Evolutionary conservation across 2,797 vertebrate genomes (phyloP).

Genomic region (Leontocebus nigricollis): DNA sequence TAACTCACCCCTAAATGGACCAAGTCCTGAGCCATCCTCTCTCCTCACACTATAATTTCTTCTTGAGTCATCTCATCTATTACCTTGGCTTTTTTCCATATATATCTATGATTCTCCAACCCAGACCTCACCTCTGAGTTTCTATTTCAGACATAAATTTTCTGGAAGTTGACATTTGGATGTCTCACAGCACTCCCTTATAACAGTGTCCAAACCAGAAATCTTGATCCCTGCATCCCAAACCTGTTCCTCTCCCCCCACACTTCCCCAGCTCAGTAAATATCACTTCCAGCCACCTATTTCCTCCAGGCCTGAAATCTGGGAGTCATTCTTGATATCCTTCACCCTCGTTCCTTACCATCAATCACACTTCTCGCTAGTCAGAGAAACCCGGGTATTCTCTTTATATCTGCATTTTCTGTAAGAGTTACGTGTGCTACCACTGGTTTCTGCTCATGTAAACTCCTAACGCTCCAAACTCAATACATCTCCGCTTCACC

Average conservation of each 20-base stretch:
- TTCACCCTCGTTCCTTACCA: background rate
- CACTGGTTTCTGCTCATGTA: background rate
- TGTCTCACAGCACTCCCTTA: background rate
- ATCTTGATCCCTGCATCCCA: background rate
- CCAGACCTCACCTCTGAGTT: background rate
- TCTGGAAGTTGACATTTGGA: background rate
- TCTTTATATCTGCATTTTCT: background rate
- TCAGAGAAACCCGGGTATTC: background rate
- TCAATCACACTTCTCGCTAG: background rate
- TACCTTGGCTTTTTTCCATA: background rate
- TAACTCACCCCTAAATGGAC: background rate
- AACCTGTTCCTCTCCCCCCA: background rate
- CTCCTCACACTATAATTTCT: background rate
- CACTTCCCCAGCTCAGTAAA: background rate
- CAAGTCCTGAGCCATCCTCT: background rate
- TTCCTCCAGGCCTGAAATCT: background rate
- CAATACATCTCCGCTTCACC: background rate
- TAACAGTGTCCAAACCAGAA: background rate
- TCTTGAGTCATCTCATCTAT: background rate
- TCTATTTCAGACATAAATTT: background rate
- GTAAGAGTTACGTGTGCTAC: background rate
- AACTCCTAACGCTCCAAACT: background rate
- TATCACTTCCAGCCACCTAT: background rate
- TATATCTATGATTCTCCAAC: background rate
- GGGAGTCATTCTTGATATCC: background rate